These are phyloP conservation scores for Amazona guildingii DNA, from an alignment of 2,113 vertebrate species.

Conservation along the genomic window DNA sequence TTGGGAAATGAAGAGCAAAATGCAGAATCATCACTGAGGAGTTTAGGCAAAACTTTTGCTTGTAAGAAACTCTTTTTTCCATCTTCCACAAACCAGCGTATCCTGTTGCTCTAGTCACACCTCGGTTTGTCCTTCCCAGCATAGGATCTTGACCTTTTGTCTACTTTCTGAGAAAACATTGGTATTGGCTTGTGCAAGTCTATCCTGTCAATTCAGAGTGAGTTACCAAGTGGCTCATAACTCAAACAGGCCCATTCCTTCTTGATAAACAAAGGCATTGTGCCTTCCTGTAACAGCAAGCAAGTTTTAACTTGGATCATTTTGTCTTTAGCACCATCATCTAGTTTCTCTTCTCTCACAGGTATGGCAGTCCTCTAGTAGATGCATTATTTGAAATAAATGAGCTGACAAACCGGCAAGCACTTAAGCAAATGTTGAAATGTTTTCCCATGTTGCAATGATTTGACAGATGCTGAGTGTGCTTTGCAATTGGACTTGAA, in stretches of 20 bases:
- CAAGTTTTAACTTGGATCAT: neutral
- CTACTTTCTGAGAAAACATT: accelerated
- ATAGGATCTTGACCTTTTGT: neutral
- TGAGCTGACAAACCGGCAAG: neutral
- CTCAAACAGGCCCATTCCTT: neutral
- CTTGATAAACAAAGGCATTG: neutral
- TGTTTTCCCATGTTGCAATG: neutral
- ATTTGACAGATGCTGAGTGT: neutral
- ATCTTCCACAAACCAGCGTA: neutral
- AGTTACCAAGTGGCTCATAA: neutral
- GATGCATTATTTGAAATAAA: neutral
- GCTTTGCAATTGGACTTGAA: neutral
- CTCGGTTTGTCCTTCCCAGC: neutral
- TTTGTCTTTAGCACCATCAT: neutral
- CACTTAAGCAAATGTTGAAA: neutral
- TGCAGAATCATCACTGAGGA: neutral
- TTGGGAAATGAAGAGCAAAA: neutral
- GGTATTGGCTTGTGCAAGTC: neutral
- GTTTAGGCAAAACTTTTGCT: neutral
- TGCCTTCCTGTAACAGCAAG: neutral
- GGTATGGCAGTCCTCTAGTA: neutral
- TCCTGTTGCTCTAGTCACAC: neutral
- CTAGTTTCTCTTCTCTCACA: neutral
- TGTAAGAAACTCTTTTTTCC: neutral
- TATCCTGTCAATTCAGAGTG: too few relatives aligned